Conservation (phyloP, 2,113 vertebrate genomes). For the Eupsittula cactorum region DNA sequence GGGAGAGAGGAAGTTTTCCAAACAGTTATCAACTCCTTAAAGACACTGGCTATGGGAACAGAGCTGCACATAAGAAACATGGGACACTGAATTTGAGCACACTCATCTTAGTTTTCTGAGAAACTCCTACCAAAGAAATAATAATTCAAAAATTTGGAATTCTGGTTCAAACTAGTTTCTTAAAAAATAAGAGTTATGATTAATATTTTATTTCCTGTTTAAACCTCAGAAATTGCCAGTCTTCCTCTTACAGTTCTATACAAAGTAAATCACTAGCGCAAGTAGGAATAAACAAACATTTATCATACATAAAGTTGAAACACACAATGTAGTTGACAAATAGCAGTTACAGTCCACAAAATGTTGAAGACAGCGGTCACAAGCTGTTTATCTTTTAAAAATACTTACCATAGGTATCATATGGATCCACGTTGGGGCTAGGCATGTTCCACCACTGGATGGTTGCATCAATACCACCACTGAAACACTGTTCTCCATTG, state of each 20-base stretch:
- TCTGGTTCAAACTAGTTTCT: neutral
- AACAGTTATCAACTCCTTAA: neutral
- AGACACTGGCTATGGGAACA: neutral
- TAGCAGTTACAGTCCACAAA: neutral
- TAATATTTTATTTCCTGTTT: neutral
- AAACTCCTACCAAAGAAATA: neutral
- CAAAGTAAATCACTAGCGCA: neutral
- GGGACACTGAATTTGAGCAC: neutral
- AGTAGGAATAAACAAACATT: neutral
- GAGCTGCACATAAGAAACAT: neutral
- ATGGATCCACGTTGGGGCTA: slow-evolving; percentile 94
- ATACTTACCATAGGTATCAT: slow-evolving; percentile 92
- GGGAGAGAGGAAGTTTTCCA: neutral
- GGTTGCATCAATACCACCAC: slow-evolving; percentile 92
- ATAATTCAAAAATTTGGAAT: neutral
- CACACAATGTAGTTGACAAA: neutral
- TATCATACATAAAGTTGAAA: neutral
- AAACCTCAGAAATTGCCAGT: neutral
- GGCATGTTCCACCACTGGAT: slow-evolving; percentile 99
- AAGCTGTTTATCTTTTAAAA: neutral
- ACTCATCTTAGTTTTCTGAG: neutral
- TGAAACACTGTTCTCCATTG: slow-evolving; percentile 96
- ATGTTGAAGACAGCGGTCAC: neutral
- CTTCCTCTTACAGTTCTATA: neutral
- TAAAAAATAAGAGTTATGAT: neutral